phyloP scores from a whole-genome alignment of 2,888 invertebrate species.

The Meliscaeva auricollis region DNA sequence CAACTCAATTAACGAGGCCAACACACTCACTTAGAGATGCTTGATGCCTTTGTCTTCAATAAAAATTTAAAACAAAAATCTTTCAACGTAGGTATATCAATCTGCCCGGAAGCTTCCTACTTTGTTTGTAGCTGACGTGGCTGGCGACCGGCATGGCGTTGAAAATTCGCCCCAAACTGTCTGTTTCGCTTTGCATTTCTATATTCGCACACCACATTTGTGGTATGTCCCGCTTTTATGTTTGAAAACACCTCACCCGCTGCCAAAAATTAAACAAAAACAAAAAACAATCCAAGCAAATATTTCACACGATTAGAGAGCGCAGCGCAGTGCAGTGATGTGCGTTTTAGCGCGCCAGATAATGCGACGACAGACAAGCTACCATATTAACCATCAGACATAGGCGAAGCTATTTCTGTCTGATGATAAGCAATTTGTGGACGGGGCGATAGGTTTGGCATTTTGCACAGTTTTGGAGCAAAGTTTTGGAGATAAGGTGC shows the following conservation, averaged over 20 bases:
- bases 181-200: conserved; percentile 45
- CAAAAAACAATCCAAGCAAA: conserved; percentile 17
- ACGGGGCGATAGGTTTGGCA: conserved; percentile 33
- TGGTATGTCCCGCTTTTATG: conserved; percentile 65
- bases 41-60: conserved; percentile 25
- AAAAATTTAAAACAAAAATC: conserved; percentile 28
- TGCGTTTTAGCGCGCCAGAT: conserved; percentile 55
- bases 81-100: conserved; percentile 34
- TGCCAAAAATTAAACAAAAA: conserved; percentile 47
- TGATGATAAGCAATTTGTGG: conserved; percentile 65
- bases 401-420: conserved; percentile 55
- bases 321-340: conserved; percentile 9
- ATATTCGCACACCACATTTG: conserved; percentile 38
- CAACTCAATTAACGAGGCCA: conserved; percentile 67
- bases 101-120: conserved; percentile 39
- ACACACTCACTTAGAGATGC: background rate
- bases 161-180: conserved; percentile 58
- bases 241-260: conserved; percentile 42
- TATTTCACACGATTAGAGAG: conserved; percentile 67
- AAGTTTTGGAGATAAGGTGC: conserved; percentile 65
- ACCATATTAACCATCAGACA: conserved; percentile 53
- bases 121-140: background rate
- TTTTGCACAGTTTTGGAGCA: conserved; percentile 66
- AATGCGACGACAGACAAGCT: conserved; percentile 61
- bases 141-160: background rate